Base-by-base conservation (phyloP, 64 coral and sea anemone species). In the Hydrozoanthus tunicans region DNA sequence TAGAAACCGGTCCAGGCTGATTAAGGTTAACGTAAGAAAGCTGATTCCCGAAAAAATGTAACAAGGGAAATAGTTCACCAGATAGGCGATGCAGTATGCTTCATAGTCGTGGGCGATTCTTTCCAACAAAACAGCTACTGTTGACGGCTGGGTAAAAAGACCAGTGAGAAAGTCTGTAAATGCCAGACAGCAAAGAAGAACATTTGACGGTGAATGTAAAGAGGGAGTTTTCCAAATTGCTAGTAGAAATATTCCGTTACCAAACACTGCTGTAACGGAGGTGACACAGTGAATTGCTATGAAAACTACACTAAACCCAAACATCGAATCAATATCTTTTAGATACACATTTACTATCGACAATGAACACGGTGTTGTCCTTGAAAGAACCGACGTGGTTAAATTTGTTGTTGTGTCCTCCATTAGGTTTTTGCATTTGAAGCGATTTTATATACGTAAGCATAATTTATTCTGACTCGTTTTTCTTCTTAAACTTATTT, bases 1-100 rank as follows among this genome's bases (percentile, higher is more conserved):
- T 2, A 96, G 32, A 27, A 93, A 96, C 54, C 94, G 84, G 51
- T 96, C 94, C 2, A 96, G 10, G 24, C 91, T 93, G 23, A 96
- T 90, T 5, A 83, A 70, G 0, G 94, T 93, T 9, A 90, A 62
- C 3, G 94, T 96, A 0, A 93, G 62, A 64, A 96, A 96, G 15
- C 91, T 93, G 20, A 93, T 77, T 64, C 91, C 86, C 10, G 91
- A 96, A 56, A 96, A 6, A 57, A 96, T 88, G 20, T 88, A 79
- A 70, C 92, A 93, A 27, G 94, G 79, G 4, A 96, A 62, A 55
- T 93, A 63, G 85, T 96, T 96, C 0, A 86, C 81, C 0, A 84
- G 67, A 53, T 93, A 81, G 13, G 77, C 32, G 25, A 82, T 11
- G 10, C 88, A 89, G 73, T 81, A 94, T 27, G 79, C 56, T 12